Base-by-base conservation (phyloP, 2,113 vertebrate genomes). In the Ancistrus triradiatus region DNA sequence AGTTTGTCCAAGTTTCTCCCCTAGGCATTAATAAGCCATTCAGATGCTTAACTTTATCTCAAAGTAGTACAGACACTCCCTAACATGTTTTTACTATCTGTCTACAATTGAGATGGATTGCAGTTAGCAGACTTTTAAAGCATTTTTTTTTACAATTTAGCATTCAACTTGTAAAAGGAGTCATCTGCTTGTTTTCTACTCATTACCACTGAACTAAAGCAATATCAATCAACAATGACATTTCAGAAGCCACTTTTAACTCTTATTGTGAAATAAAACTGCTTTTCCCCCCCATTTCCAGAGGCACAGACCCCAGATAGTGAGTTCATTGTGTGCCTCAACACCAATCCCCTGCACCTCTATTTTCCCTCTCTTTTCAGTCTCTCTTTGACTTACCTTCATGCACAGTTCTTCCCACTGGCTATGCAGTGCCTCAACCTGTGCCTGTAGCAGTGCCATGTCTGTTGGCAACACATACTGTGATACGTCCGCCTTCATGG, bases 401-500 rank as follows among this genome's bases (percentile, higher is more conserved):
- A 42, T 48, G 11, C 84, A 84, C 37, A 90, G 79, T 70, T 88
- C 86, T 74, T 88, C 86, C 88, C 88, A 88, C 14, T 87, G 92
- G 49, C 78, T 60, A 74, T 91, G 91, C 73, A 97, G 75, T 37
- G 87, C 86, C 8, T 91, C 88, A 22, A 90, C 86, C 71, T 91
- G 92, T 74, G 91, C 90, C 76, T 87, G 77, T 64, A 94, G 80
- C 75, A 94, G 81, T 66, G 83, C 50, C 13, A 85, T 73, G 76
- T 95, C 93, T 22, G 87, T 85, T 1, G 79, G 76, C 3, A 87
- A 76, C 52, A 93, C 72, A 18, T 84, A 89, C 70, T 80, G 84
- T 1, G 86, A 83, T 76, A 95, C 75, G 59, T 91, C 86, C 1
- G 73, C 82, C 84, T 91, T 93, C 90, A 90, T 83, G 70, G 78